These are phyloP conservation scores for Bubalus kerabau DNA, from an alignment of 2,113 vertebrate species.

Conservation along the genomic window DNA sequence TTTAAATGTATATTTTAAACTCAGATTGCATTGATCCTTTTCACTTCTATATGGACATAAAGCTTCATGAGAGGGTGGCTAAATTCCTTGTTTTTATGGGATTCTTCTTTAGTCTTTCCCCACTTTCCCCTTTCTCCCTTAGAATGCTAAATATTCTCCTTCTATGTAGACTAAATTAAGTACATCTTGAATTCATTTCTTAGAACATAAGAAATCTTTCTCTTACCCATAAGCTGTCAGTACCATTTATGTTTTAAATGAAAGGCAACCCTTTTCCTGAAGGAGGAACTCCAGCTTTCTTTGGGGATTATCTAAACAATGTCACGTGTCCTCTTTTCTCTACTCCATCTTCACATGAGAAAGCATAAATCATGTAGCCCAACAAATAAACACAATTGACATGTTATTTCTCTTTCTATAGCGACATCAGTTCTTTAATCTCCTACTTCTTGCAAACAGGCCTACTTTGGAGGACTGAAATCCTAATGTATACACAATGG, in stretches of 20 bases:
- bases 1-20: slow-evolving; percentile 10
- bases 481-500: slow-evolving; percentile 65
- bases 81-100: slow-evolving; percentile 37
- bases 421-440: slow-evolving; percentile 77
- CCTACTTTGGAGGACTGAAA: slow-evolving; percentile 60
- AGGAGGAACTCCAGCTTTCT: slow-evolving; percentile 71
- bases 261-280: slow-evolving; percentile 67
- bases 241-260: slow-evolving; percentile 62
- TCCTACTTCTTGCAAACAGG: slow-evolving; percentile 71
- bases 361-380: slow-evolving; percentile 78
- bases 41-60: neutral
- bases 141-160: slow-evolving; percentile 53
- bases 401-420: slow-evolving; percentile 79
- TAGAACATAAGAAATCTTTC: slow-evolving; percentile 71
- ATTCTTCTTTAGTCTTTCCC: neutral
- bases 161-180: slow-evolving; percentile 66
- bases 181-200: slow-evolving; percentile 77
- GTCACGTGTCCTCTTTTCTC: slow-evolving; percentile 67
- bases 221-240: slow-evolving; percentile 62
- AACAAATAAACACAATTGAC: slow-evolving; percentile 81
- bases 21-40: neutral
- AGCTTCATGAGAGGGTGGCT: neutral
- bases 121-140: neutral
- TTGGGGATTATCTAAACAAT: slow-evolving; percentile 80
- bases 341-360: slow-evolving; percentile 72